Evolutionary conservation across 2,888 invertebrate genomes (phyloP), one percentile per base, ranked within the genome.

Genomic region (Rhingia rostrata): DNA sequence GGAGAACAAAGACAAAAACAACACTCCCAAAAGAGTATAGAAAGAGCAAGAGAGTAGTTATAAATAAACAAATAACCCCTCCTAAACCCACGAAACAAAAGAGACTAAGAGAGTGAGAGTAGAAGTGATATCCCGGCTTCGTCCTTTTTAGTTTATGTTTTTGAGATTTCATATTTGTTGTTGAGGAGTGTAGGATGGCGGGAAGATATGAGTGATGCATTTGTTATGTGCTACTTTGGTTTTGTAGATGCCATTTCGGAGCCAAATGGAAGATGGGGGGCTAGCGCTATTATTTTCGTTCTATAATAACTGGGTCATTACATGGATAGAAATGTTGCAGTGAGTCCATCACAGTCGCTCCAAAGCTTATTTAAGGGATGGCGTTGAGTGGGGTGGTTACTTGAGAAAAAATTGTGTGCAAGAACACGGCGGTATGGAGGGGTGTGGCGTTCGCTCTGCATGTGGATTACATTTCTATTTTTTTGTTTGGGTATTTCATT

Each of bases 281-380:
- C n/a, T n/a, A n/a, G n/a, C n/a, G 22, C 22, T 80, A 84, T 84
- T 80, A 84, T 84, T 84, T 84, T 75, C 37, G 60, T 61, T 75
- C 80, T 35, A 80, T 70, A 84, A 84, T 80, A 84, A 84, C 84
- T 84, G 66, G 84, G 84, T 84, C 80, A 84, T 84, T 84, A 84
- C 69, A 74, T 67, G 74, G 66, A 80, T 75, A 70, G 64, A 84
- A 84, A 84, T 80, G 84, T 74, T 80, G 84, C 80, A 75, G 80
- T 74, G 70, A 80, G 80, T 80, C 84, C 75, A 64, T n/a, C 49
- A 66, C 32, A 60, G 54, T 49, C 12, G 56, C 32, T 64, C 32
- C n/a, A 37, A 35, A 37, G 64, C 12, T 32, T 60, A 45, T 60
- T 66, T 30, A 39, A 33, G 41, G 41, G 54, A 39, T 39, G 56